Conservation (phyloP, 1,140 invertebrate species). For the Platyscapa corneri region DNA sequence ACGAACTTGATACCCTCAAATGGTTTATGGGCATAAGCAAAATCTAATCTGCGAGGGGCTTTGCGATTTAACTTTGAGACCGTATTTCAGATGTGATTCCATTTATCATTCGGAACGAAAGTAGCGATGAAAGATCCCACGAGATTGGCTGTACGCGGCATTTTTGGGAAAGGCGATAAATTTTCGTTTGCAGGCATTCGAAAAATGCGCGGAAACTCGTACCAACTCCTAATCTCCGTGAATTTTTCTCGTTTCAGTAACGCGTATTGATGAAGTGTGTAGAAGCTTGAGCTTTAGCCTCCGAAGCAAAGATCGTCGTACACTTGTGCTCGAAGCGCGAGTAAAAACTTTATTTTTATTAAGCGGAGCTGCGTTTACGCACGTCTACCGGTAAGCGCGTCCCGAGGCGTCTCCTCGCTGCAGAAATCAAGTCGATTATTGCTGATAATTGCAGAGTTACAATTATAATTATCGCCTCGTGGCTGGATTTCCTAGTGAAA, state of each 20-base stretch:
- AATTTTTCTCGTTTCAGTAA: not conserved
- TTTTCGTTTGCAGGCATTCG: not conserved
- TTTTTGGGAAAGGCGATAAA: not conserved
- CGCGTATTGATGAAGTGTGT: no score
- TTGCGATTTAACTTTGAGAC: not conserved
- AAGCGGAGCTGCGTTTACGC: no score
- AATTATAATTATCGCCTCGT: no score
- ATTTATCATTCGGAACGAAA: not conserved
- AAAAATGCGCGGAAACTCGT: no score
- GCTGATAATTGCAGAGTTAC: no score
- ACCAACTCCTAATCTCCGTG: not conserved
- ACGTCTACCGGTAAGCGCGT: not conserved
- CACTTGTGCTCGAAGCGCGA: not conserved
- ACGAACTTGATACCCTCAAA: conserved; percentile 62
- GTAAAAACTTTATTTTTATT: no score
- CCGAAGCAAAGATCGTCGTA: not conserved
- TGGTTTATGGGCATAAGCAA: conserved; percentile 10
- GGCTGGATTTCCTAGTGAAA: no score
- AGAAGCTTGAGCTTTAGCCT: not conserved
- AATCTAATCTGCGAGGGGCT: not conserved
- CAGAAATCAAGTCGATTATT: no score
- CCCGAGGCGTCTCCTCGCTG: not conserved
- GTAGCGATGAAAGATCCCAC: not conserved
- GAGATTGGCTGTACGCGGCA: not conserved
- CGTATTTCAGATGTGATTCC: not conserved